Evolutionary conservation across 2,888 invertebrate genomes (phyloP).

Genomic region (Tenthredo notha): DNA sequence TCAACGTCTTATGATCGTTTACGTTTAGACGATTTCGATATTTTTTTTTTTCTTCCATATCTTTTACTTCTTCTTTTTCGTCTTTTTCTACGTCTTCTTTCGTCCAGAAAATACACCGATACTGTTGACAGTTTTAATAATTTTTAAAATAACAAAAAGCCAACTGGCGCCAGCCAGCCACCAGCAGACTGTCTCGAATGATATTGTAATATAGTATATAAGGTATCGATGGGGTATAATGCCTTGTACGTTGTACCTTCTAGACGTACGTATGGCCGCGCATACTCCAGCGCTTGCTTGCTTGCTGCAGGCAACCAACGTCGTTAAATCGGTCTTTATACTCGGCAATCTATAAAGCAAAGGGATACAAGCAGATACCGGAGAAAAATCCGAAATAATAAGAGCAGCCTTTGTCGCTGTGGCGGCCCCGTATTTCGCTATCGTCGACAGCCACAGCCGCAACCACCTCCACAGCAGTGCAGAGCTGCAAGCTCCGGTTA

Average conservation of each 20-base stretch:
- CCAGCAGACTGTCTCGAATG: conserved; percentile 24
- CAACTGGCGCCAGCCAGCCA: conserved; percentile 17
- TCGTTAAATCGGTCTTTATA: conserved; percentile 51
- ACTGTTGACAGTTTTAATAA: conserved; percentile 24
- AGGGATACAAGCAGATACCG: conserved; percentile 49
- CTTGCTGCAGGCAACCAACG: conserved; percentile 5
- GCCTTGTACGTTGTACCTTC: not conserved
- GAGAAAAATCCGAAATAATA: conserved; percentile 50
- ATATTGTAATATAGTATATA: conserved; percentile 34
- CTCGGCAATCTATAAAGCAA: conserved; percentile 49
- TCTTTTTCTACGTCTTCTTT: conserved; percentile 57
- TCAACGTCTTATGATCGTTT: conserved; percentile 22
- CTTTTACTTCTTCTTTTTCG: conserved; percentile 49
- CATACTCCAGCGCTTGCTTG: not conserved
- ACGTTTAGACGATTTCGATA: conserved; percentile 27
- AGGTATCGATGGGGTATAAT: conserved; percentile 22
- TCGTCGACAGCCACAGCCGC: conserved; percentile 45
- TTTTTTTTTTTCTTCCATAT: conserved; percentile 56
- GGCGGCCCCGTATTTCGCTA: conserved; percentile 51
- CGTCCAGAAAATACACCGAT: conserved; percentile 26
- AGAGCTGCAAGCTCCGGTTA: conserved; percentile 8
- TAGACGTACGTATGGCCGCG: not conserved
- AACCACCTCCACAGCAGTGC: not conserved
- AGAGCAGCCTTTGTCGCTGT: conserved; percentile 52
- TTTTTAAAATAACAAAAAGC: conserved; percentile 12